Evolutionary conservation across 2,797 vertebrate genomes (phyloP), one percentile per base, ranked within the genome.

Genomic region (Pseudomugil tenellus): DNA sequence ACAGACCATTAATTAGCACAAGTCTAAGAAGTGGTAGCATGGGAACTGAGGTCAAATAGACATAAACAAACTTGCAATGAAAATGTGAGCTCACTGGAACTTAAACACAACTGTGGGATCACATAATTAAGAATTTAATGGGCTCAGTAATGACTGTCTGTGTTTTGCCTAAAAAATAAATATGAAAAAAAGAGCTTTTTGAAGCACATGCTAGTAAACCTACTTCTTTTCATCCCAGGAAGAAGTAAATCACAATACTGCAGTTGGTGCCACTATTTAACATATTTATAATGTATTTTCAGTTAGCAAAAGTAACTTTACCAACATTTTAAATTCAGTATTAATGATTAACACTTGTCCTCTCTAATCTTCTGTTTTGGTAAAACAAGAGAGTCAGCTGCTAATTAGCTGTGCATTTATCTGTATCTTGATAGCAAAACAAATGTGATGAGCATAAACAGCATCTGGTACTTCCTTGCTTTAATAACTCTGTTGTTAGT

Each of bases 51-150:
- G 72, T 82, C 67, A 76, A 81, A 76, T 2, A 46, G 58, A 81
- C 76, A 32, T 35, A 81, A 81, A 77, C 26, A 3, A 73, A 87
- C 26, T 65, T 55, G 31, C 1, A n/a, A 60, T 31, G 56, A 73
- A 75, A 79, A 63, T 31, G 51, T 0, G 34, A 75, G 74, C 25
- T 62, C 37, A 37, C 17, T 60, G 62, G 64, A 89, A 85, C 51
- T 16, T 56, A 62, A 80, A 77, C 63, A 29, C 52, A 46, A 71
- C 68, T 39, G 65, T 25, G 66, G 72, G 67, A 71, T 76, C 32
- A 32, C 74, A 73, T 89, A 84, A 91, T 92, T 90, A 91, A 74
- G 60, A 65, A 81, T 77, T 81, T 91, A 92, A 93, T 91, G 87
- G 89, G 77, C 81, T 82, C 66, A 23, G 49, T 90, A 89, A 91